phyloP scores from a whole-genome alignment of 2,888 invertebrate species.

The Gerris lacustris region DNA sequence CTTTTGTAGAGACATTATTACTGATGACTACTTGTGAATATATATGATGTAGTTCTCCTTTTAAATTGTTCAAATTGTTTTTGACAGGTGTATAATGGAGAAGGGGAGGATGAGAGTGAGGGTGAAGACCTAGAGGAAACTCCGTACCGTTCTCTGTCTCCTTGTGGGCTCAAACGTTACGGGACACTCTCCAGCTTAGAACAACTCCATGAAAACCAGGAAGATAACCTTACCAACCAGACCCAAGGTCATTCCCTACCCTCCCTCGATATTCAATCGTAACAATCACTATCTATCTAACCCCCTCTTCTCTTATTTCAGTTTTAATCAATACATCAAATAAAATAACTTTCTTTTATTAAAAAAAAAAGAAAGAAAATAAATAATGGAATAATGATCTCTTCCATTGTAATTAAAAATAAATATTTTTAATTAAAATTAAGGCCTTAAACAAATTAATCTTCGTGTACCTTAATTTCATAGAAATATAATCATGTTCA shows the following conservation, averaged over 20 bases:
- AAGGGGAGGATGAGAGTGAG: conserved; percentile 22
- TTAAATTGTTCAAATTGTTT: too few relatives aligned
- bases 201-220: conserved; percentile 30
- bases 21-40: too few relatives aligned
- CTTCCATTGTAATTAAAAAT: too few relatives aligned
- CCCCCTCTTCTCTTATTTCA: too few relatives aligned
- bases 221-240: conserved; percentile 26
- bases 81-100: conserved; percentile 7
- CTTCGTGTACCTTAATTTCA: background rate
- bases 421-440: background rate
- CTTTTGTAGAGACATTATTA: too few relatives aligned
- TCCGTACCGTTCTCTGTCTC: conserved; percentile 52
- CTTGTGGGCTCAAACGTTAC: conserved; percentile 35
- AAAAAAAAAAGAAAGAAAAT: too few relatives aligned
- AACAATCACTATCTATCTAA: too few relatives aligned
- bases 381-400: too few relatives aligned
- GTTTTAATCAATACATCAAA: too few relatives aligned
- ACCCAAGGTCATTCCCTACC: conserved; percentile 25
- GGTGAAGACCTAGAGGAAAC: conserved; percentile 51
- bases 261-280: too few relatives aligned
- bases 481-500: background rate
- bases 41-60: too few relatives aligned
- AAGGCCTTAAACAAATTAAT: background rate
- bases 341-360: too few relatives aligned
- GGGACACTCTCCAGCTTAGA: conserved; percentile 40